Evolutionary conservation across 2,113 vertebrate genomes (phyloP).

Genomic region (Numenius arquata): DNA sequence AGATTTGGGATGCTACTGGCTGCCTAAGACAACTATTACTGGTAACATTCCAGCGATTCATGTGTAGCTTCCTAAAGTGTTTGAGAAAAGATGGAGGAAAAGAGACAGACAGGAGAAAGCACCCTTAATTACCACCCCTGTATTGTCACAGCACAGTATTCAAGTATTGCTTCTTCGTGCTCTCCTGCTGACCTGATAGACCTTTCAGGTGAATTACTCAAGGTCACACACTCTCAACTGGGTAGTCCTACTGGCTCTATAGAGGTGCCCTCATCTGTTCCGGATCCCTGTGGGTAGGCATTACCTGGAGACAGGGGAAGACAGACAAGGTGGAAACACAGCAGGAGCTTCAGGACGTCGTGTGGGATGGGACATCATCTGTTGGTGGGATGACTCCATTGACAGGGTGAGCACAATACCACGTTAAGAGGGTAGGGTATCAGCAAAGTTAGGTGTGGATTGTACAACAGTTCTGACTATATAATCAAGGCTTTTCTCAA

Average conservation of each 20-base stretch:
- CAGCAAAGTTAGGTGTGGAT: neutral
- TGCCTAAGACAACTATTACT: neutral
- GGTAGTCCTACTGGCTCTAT: neutral
- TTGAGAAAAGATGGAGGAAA: neutral
- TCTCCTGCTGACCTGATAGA: neutral
- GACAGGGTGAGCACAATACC: neutral
- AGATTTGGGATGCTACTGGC: neutral
- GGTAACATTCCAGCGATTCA: neutral
- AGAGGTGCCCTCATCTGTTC: neutral
- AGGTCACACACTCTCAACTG: neutral
- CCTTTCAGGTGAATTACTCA: neutral
- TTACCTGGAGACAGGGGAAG: neutral
- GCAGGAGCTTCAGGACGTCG: neutral
- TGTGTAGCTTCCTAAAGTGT: neutral
- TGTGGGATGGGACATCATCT: accelerated
- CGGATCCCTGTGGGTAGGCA: neutral
- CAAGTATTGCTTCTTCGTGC: neutral
- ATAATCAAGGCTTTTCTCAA: neutral
- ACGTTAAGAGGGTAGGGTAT: accelerated
- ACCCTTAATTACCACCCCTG: neutral
- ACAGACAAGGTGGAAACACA: neutral
- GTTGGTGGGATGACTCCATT: neutral
- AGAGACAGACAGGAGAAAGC: neutral
- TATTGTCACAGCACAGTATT: neutral
- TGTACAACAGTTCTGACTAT: accelerated